Conservation (phyloP, 2,113 vertebrate species). For the Paramisgurnus dabryanus region DNA sequence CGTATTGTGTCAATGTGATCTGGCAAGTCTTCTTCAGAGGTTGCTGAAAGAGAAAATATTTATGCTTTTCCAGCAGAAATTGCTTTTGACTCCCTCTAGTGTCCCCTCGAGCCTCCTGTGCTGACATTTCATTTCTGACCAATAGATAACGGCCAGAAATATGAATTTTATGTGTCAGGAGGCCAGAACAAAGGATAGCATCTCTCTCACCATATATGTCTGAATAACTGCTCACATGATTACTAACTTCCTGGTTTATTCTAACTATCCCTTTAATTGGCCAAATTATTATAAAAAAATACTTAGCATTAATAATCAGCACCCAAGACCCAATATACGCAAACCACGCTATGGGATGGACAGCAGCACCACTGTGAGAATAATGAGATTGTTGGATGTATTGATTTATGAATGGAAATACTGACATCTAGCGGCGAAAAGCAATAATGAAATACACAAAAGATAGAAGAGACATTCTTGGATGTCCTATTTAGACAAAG, state of each 20-base stretch:
- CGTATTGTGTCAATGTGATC: constrained; percentile 27
- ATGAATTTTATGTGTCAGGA: constrained; percentile 11
- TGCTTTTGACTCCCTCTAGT: constrained; percentile 4
- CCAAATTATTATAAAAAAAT: background rate
- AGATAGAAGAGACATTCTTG: too few relatives aligned
- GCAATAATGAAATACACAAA: background rate
- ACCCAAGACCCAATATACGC: constrained; percentile 9
- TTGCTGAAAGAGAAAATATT: constrained; percentile 41
- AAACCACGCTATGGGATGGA: constrained; percentile 7
- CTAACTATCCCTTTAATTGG: background rate
- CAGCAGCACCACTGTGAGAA: background rate
- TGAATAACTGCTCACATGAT: constrained; percentile 1
- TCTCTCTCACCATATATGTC: background rate
- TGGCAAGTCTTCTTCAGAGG: background rate
- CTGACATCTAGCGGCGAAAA: constrained; percentile 38
- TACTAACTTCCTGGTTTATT: background rate
- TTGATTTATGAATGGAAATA: background rate
- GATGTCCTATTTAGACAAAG: too few relatives aligned
- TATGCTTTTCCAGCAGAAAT: constrained; percentile 37
- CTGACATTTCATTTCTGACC: constrained; percentile 34
- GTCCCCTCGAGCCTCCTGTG: background rate
- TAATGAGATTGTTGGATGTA: constrained; percentile 3
- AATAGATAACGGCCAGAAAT: constrained; percentile 12
- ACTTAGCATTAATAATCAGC: constrained; percentile 29
- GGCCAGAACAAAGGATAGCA: background rate